A percentile compares a stretch with the other conserved stretches of the same genome.
phyloP scores from a whole-genome alignment of 2,888 invertebrate genomes.

The Protodeltote pygarga region DNA sequence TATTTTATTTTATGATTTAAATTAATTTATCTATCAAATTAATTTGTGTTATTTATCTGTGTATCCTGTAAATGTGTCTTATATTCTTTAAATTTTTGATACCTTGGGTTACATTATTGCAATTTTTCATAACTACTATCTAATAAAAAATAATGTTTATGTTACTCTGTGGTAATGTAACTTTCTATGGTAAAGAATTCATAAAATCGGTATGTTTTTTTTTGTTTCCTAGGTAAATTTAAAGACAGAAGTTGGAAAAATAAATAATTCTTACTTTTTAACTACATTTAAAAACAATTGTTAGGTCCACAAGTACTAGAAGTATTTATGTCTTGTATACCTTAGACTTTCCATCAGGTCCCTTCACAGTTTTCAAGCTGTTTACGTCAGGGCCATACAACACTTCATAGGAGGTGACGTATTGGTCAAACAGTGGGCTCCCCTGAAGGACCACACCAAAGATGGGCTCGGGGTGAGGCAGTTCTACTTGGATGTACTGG shows the following conservation, averaged over 20 bases:
- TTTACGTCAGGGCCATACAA: conserved; percentile 90
- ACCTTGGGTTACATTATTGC: too few relatives aligned
- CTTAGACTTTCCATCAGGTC: conserved; percentile 83
- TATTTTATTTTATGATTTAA: too few relatives aligned
- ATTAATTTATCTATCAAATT: too few relatives aligned
- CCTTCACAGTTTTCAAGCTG: conserved; percentile 87
- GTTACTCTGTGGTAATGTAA: background rate
- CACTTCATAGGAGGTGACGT: conserved; percentile 92
- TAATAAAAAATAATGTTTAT: background rate
- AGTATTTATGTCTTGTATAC: conserved; percentile 54
- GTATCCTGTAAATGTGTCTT: too few relatives aligned
- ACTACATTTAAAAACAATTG: too few relatives aligned
- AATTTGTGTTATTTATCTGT: too few relatives aligned
- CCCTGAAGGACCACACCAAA: conserved; percentile 92
- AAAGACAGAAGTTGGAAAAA: background rate
- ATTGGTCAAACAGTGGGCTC: conserved; percentile 89
- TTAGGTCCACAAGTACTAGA: too few relatives aligned
- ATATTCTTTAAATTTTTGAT: too few relatives aligned
- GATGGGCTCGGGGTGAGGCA: conserved; percentile 89
- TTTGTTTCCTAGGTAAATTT: too few relatives aligned
- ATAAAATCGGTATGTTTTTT: too few relatives aligned
- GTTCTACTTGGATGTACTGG: conserved; percentile 90
- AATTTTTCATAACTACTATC: too few relatives aligned
- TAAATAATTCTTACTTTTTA: too few relatives aligned
- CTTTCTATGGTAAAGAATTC: conserved; percentile 10